Evolutionary conservation across 2,113 vertebrate genomes (phyloP).

Genomic region (Percina caprodes): DNA sequence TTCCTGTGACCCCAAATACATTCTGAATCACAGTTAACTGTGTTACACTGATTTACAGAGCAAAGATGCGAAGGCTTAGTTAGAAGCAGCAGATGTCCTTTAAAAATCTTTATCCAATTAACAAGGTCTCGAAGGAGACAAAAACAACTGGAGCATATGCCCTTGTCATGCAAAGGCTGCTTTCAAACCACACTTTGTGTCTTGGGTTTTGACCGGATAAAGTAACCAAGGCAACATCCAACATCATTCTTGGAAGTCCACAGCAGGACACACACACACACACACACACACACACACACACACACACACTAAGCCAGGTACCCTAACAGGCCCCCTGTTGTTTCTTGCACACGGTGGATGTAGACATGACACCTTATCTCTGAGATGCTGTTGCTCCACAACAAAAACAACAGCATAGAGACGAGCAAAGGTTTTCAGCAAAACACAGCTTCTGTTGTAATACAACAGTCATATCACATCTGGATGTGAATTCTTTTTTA

Average conservation of each 20-base stretch:
- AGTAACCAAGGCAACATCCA: conserved; percentile 70
- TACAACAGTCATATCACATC: neutral
- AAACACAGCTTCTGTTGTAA: neutral
- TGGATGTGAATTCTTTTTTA: neutral
- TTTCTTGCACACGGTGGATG: conserved; percentile 5
- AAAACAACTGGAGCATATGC: conserved; percentile 40
- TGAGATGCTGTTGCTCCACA: neutral
- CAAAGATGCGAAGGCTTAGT: neutral
- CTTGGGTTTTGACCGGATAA: conserved; percentile 50
- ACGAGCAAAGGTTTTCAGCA: neutral
- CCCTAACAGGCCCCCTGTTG: conserved; percentile 28
- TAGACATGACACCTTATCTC: conserved; percentile 7
- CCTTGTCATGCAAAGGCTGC: conserved; percentile 44
- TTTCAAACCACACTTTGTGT: neutral
- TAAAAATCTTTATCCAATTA: conserved; percentile 56
- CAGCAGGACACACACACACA: conserved; percentile 36
- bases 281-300: conserved; percentile 27
- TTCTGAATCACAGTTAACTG: neutral
- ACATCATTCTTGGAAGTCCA: conserved; percentile 38
- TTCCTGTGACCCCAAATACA: neutral
- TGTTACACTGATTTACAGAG: neutral
- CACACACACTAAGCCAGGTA: neutral
- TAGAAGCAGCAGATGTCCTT: conserved; percentile 56
- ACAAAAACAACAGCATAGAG: neutral
- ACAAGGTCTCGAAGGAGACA: conserved; percentile 32